Base-by-base conservation (phyloP, 2,797 vertebrate genomes). In the Microctenopoma lineatum region DNA sequence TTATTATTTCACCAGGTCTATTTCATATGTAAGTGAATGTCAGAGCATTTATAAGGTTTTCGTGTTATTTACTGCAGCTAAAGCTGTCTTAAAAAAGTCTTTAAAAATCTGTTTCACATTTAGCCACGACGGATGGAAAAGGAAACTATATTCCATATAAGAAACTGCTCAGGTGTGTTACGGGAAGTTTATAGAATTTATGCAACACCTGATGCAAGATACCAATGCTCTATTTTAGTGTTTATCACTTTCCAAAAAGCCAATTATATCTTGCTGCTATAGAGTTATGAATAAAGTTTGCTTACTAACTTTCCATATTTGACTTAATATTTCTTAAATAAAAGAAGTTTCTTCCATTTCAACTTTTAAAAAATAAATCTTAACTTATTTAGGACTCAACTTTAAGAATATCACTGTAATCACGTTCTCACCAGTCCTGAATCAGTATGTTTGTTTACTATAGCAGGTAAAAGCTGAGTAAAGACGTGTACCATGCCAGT, bases 101-200 rank as follows among this genome's bases (percentile, higher is more conserved):
- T 21, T 10, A 21, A 7, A 65, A 26, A 21, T 13, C 2, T 21
- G 6, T 16, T 65, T 25, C 11, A 26, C 18, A 46, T 46, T 36
- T 14, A 13, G 41, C 36, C 5, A 54, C 12, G 36, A 38, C 1
- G 14, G 3, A 11, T 29, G 4, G 14, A 2, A 53, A 14, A 13
- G 1, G 0, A 36, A 27, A 21, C 21, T 21, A 21, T 21, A 21
- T 21, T 1, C 42, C 25, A 25, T 45, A 42, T 14, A 74, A 36
- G 56, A 76, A 79, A 66, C 63, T 36, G 46, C 74, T 74, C 68
- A 69, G 38, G 16, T 25, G 46, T 29, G 27, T 36, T 12, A 46
- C 4, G n/a, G 27, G 36, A 66, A 5, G 16, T 46, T 59, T 36
- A 7, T 47, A 58, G 25, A 9, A 42, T 7, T 50, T 39, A 9